Conservation (phyloP, 2,888 invertebrate species). For the Scaptodrosophila latifasciaeformis region DNA sequence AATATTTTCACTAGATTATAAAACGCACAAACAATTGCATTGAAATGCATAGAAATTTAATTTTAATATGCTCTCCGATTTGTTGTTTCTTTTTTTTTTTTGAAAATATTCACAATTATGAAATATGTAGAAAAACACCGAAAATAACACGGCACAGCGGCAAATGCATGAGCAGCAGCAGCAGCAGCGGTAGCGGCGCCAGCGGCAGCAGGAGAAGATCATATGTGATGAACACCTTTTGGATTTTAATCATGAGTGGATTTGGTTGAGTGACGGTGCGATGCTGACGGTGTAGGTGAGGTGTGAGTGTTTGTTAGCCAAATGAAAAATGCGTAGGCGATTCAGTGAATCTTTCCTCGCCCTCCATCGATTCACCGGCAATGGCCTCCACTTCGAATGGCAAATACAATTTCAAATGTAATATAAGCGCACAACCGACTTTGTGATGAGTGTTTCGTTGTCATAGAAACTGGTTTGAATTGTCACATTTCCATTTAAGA, state of each 20-base stretch:
- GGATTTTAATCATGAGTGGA: conserved; percentile 17
- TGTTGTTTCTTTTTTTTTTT: neutral
- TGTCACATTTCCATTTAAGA: conserved; percentile 96
- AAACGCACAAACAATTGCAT: conserved; percentile 53
- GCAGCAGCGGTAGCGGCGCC: neutral
- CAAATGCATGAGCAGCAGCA: neutral
- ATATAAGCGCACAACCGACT: conserved; percentile 94
- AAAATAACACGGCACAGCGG: no score
- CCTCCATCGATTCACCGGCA: conserved; percentile 4
- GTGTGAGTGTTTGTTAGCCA: conserved; percentile 8
- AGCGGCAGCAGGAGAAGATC: conserved; percentile 32
- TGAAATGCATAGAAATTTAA: conserved; percentile 42
- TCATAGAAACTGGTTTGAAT: conserved; percentile 98
- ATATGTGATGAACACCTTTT: conserved; percentile 44
- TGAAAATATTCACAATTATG: neutral
- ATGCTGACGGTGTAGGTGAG: conserved; percentile 5
- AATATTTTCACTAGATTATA: conserved; percentile 36
- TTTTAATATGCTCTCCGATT: neutral
- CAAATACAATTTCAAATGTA: conserved; percentile 83
- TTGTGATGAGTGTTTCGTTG: conserved; percentile 93
- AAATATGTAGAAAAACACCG: no score
- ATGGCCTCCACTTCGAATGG: neutral
- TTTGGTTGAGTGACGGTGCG: conserved; percentile 2
- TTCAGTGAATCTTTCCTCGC: neutral
- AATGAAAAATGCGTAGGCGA: conserved; percentile 3